Evolutionary conservation across 2,888 invertebrate genomes (phyloP), one percentile per base, ranked within the genome.

Genomic region (Omphaloscelis lunosa): DNA sequence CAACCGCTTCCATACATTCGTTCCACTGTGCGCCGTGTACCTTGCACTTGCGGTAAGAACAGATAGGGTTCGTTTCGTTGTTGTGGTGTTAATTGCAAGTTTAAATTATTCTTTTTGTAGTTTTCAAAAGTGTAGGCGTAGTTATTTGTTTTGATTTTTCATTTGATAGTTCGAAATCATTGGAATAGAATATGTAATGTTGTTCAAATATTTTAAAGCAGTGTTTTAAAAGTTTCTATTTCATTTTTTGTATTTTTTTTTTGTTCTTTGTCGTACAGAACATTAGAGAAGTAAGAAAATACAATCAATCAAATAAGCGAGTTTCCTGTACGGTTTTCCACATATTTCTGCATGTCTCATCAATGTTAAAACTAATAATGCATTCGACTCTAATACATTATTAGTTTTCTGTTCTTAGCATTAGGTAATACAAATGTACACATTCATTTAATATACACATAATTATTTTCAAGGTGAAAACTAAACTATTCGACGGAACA

Each of bases 21-120:
- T n/a, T n/a, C n/a, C n/a, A n/a, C n/a, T n/a, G n/a, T n/a, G n/a
- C n/a, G n/a, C 48, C 41, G 77, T 88, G 75, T 69, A 62, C 62
- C 72, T 62, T 73, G 72, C 79, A 74, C 82, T 86, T 65, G 72
- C 67, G 59, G n/a, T 11, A 7, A 34, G 70, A 72, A 72, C 48
- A 77, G 79, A 53, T 65, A 84, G 82, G 85, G 85, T 66, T 66
- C 34, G 48, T 29, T 65, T n/a, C 34, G 56, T 1, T 58, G 83
- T 65, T 59, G 67, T 71, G 45, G 59, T 79, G 80, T 66, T 84
- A 66, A 84, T 82, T 74, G 66, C 61, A 67, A 53, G 45, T 69
- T 81, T 79, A 59, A 84, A 72, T 69, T 72, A 79, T 79, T 72
- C 59, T 29, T 53, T 78, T 66, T 78, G 66, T 56, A n/a, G 23